Evolutionary conservation across 2,113 vertebrate species (phyloP).

Genomic region (Petrocephalus microphthalmus): DNA sequence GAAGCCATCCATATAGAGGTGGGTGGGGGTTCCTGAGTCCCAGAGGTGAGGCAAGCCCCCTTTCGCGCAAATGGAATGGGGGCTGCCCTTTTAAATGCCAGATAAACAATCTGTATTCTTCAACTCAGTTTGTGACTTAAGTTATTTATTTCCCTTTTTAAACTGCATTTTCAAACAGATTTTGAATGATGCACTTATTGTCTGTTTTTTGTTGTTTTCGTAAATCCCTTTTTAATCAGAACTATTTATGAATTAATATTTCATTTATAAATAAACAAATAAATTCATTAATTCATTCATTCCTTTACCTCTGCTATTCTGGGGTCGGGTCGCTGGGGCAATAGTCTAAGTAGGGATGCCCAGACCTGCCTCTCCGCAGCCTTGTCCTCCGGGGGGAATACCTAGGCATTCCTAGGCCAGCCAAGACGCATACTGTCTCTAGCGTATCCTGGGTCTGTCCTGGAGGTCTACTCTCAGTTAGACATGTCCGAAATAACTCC

Average conservation of each 20-base stretch:
- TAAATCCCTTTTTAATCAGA: background rate
- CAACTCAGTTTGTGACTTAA: background rate
- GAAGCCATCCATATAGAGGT: slow-evolving; percentile 83
- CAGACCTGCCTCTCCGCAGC: background rate
- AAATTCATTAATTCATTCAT: background rate
- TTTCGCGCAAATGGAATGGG: background rate
- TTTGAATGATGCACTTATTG: background rate
- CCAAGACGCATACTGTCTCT: background rate
- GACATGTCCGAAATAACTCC: background rate
- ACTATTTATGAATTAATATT: background rate
- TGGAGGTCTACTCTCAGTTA: background rate
- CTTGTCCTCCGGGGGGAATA: background rate
- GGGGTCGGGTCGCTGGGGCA: background rate
- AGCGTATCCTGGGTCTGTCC: background rate
- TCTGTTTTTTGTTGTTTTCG: background rate
- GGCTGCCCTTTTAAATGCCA: background rate
- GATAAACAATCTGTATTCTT: background rate
- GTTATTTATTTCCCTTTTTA: background rate
- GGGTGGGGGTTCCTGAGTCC: slow-evolving; percentile 25
- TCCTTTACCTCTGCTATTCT: background rate
- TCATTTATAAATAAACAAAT: too few species aligned
- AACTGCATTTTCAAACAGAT: background rate
- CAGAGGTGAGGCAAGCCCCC: background rate
- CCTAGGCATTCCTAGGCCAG: background rate
- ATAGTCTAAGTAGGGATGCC: background rate